Base-by-base conservation (phyloP, 1,140 invertebrate genomes). In the Drosophila equinoxialis region DNA sequence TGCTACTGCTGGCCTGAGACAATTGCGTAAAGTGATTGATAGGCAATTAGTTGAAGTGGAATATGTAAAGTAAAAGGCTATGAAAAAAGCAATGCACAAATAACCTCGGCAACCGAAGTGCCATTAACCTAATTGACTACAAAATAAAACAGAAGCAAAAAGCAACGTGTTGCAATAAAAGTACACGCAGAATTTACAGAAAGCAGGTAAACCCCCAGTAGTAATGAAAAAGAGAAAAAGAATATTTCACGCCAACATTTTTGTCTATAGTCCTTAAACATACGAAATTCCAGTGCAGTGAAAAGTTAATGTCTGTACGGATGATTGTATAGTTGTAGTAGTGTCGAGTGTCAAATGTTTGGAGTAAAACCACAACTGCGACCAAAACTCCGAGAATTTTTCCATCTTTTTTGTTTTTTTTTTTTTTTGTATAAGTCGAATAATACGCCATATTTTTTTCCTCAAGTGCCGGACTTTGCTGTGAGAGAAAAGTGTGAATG, bases 141-240 rank as follows among this genome's bases (percentile, higher is more conserved):
- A 69, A 81, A 57, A 68, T 74, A 45, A 23, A 33, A 48, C 69
- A 67, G 61, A 74, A 30, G 6, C 70, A 54, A 76, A 86, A 71
- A 81, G 84, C 84, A 89, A 89, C 84, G 84, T 89, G 84, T 89
- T 89, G 80, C 84, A 83, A 89, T 89, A 89, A 89, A 87, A 83
- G 54, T 26, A 4, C 55, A 51, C 5, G 23, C 11, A 55, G 30
- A 77, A 89, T 90, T 89, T 84, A 74, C 84, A 89, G 84, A 89
- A 84, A 81, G 64, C 77, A 89, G 84, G 84, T 90, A 77, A 84
- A 81, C 55, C 65, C 13, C 39, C 26, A 72, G 33, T 59, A 55
- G 51, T 14, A 48, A 41, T 41, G 30, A 51, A 61, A 65, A 60
- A 63, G 45, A 65, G 55, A 59, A 51, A 70, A 71, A 7, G 0